phyloP scores from a whole-genome alignment of 2,797 vertebrate genomes.

The Carapus acus region DNA sequence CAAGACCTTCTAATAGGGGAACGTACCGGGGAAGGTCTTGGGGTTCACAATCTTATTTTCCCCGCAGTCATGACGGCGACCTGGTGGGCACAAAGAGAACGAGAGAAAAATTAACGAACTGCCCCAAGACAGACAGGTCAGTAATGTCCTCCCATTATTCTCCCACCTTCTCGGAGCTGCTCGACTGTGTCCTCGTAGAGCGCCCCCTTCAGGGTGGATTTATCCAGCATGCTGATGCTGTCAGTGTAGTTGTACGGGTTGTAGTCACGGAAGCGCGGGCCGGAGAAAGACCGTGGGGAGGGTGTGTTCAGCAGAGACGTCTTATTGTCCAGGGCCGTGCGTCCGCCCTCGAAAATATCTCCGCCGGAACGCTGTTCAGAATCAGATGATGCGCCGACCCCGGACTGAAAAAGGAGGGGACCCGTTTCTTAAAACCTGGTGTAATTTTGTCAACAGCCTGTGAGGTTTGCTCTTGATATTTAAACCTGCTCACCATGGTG shows the following conservation, averaged over 20 bases:
- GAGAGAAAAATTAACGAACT: neutral
- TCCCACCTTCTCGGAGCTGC: constrained; percentile 81
- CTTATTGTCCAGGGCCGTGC: constrained; percentile 92
- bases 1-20: neutral
- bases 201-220: constrained; percentile 80
- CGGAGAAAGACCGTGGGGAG: constrained; percentile 80
- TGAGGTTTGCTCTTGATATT: no score
- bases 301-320: constrained; percentile 92
- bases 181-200: constrained; percentile 80
- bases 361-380: constrained; percentile 68
- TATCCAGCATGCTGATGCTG: constrained; percentile 80
- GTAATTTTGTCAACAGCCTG: no score
- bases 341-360: constrained; percentile 79
- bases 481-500: constrained; percentile 66
- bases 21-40: constrained; percentile 63
- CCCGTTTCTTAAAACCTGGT: neutral
- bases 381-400: constrained; percentile 71
- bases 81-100: constrained; percentile 37
- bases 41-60: constrained; percentile 70
- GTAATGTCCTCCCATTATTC: rapidly evolving
- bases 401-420: constrained; percentile 64
- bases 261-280: constrained; percentile 83
- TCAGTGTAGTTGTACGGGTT: constrained; percentile 86
- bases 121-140: neutral
- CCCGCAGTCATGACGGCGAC: constrained; percentile 56